Evolutionary conservation across 2,113 vertebrate species (phyloP), one percentile per base, ranked within the genome.

Genomic region (Gorsachius goisagi): DNA sequence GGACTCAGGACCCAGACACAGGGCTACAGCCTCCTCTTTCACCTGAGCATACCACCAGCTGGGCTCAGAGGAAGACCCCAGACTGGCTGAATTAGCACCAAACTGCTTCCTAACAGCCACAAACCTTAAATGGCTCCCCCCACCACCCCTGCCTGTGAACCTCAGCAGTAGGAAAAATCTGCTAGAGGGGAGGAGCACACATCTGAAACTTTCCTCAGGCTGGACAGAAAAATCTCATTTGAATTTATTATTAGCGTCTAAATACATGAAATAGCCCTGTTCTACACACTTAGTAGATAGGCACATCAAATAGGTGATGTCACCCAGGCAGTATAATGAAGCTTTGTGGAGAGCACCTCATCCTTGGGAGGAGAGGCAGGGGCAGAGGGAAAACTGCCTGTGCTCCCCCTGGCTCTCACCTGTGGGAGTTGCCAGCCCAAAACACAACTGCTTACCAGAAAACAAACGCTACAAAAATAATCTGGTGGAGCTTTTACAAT

Each of bases 341-440:
- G 4, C 27, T 82, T 64, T 69, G 11, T 69, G 62, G 33, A 88
- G 19, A 53, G 3, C 35, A 14, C 28, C 15, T 76, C 33, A 68
- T 20, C 24, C 33, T 26, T 9, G 5, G 14, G 10, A 52, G 0
- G 1, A 39, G 23, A 20, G 33, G 8, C 12, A 80, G 28, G n/a
- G 32, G 30, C 26, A 44, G 21, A 74, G 20, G 6, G 13, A 77
- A 76, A 79, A 72, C 5, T 28, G 9, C 1, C 2, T 30, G 11
- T 0, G 5, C 56, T 2, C 8, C 6, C 7, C 10, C 6, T 1
- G 0, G 11, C 27, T 94, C 37, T 37, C 19, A 19, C 28, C 16
- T 14, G 4, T n/a, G 32, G 19, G 9, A 62, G 10, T 9, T 88
- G 14, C 33, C 58, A 60, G 18, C 9, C 28, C 24, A 37, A 89